Base-by-base conservation (phyloP, 2,113 vertebrate genomes). In the Lichenostomus cassidix region DNA sequence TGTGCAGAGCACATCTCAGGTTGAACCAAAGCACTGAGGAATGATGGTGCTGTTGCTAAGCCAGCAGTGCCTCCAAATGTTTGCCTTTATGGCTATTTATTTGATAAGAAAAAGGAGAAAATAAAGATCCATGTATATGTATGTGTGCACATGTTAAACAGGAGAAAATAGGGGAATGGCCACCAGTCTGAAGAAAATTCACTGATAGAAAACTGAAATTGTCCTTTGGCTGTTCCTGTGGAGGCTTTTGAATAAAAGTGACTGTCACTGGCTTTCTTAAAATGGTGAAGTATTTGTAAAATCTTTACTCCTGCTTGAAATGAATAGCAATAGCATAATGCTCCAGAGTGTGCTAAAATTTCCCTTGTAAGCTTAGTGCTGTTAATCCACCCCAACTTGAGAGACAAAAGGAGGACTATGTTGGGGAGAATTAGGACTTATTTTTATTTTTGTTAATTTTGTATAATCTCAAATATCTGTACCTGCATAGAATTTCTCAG, bases 21-120 rank as follows among this genome's bases (percentile, higher is more conserved):
- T 46, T 50, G 50, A 88, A 19, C 28, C 0, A 2, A 69, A 64
- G 13, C 15, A 5, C 8, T 69, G 21, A 58, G 0, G 0, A 22
- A 24, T 62, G 33, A 46, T 24, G 19, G 5, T 37, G 21, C 0
- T 85, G 49, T 25, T 37, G 31, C 49, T 41, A 27, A 2, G 1
- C 23, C 63, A 87, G 49, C 22, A 53, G 5, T 33, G 17, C 3
- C 46, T 15, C 35, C 22, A 79, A 28, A 56, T 7, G 14, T 58
- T 69, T 7, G 5, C 27, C 11, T 68, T 82, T 87, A 35, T 70
- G 27, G 15, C 33, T 85, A 42, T 42, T 76, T 64, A 22, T 44
- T 65, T 49, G 41, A 16, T 53, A 53, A 50, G 24, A 59, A 70
- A 65, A 71, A 50, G 8, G n/a, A 69, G 68, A 83, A 92, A 83